Conservation (phyloP, 2,797 vertebrate species). For the Poeciliopsis presidionis region DNA sequence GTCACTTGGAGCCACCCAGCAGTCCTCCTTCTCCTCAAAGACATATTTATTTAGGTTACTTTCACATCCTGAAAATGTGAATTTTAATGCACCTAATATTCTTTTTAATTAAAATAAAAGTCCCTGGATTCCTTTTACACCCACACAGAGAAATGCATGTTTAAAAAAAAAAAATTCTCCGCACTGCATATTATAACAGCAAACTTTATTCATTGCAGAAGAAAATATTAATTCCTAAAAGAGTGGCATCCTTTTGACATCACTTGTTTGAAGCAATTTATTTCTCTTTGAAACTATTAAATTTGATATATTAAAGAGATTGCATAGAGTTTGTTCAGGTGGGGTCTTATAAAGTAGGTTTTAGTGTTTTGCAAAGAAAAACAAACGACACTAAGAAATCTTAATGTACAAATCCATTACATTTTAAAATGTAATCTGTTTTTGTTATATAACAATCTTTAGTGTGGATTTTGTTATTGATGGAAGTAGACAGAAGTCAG, state of each 20-base stretch:
- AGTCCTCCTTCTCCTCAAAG: neutral
- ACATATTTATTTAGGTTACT: neutral
- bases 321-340: neutral
- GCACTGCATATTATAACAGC: neutral
- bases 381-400: neutral
- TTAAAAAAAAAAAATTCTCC: slow-evolving; percentile 2
- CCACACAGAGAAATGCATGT: neutral
- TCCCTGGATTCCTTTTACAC: neutral
- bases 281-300: neutral
- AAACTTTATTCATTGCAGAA: neutral
- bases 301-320: neutral
- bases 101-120: neutral
- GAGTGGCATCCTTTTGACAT: neutral
- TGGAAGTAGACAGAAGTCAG: neutral
- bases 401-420: neutral
- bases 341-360: neutral
- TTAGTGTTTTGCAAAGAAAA: too few species aligned
- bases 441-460: neutral
- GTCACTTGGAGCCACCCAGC: neutral
- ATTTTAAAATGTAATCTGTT: neutral
- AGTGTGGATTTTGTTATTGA: neutral
- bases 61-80: neutral
- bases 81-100: neutral
- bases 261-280: neutral
- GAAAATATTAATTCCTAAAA: neutral